Evolutionary conservation across 2,113 vertebrate species (phyloP).

Genomic region (Nycticebus coucang): DNA sequence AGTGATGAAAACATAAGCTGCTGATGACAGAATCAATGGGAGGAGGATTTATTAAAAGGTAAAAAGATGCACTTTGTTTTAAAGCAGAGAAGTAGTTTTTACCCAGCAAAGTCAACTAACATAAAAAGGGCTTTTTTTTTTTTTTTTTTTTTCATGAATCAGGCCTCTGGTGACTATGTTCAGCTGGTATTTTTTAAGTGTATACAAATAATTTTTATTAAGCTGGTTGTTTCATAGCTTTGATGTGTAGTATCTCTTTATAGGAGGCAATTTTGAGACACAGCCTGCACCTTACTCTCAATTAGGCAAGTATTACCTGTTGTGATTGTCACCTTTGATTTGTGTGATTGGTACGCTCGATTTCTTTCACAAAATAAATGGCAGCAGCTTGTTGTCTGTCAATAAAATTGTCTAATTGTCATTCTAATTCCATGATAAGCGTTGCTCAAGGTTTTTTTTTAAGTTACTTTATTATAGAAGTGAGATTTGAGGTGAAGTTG

Average conservation of each 20-base stretch:
- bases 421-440: constrained; percentile 41
- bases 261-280: constrained; percentile 89
- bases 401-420: constrained; percentile 70
- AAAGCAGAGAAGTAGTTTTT: not conserved
- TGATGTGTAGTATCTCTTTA: constrained; percentile 88
- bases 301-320: constrained; percentile 88
- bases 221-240: constrained; percentile 73
- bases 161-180: constrained; percentile 55
- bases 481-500: no score
- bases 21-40: not conserved
- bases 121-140: constrained; percentile 72
- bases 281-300: constrained; percentile 88
- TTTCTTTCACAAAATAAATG: constrained; percentile 69
- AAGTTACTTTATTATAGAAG: no score
- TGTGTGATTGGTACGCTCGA: constrained; percentile 12
- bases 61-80: not conserved
- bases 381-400: constrained; percentile 47
- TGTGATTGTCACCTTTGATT: constrained; percentile 58
- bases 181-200: not conserved
- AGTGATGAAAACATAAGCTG: not conserved
- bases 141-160: constrained; percentile 84
- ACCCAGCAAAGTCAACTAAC: not conserved
- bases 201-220: constrained; percentile 52
- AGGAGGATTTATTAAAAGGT: not conserved
- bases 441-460: no score